Base-by-base conservation (phyloP, 2,113 vertebrate genomes). In the Cyprinus carpio region DNA sequence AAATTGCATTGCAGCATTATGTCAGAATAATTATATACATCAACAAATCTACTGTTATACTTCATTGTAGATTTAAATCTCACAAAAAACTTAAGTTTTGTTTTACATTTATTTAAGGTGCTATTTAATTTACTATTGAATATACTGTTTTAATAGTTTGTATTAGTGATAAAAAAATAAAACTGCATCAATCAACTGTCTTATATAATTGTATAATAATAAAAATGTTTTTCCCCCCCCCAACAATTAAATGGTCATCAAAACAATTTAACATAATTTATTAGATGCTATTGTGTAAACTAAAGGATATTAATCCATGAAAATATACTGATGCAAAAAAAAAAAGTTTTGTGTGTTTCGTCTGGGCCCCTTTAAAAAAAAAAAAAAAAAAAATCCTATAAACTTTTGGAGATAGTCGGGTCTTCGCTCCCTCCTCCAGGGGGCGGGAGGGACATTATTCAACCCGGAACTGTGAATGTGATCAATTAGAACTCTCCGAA, bases 381-480 rank as follows among this genome's bases (percentile, higher is more conserved):
- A 51, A 51, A 8, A 37, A 37, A 37, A 4, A 37, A 40, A 40
- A 40, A 40, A 15, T 84, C 60, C 84, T 43, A 81, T 67, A 37
- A 12, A 0, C 18, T 81, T 76, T 46, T 79, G 27, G 43, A 62
- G 56, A 20, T 46, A 18, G 46, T 62, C n/a, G 76, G 51, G 67
- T 71, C 81, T 69, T 11, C n/a, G 20, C 75, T 87, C 49, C 85
- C 60, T 87, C 89, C 87, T 87, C 75, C 60, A 93, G 93, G 89
- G 91, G 94, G 93, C 93, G 69, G 83, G 86, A 89, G 83, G 31
- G 85, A 85, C 88, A 90, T 84, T 77, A 83, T 88, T 92, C 80
- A 91, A 95, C 95, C 94, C 94, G 95, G 95, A 95, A 95, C 92
- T 93, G 86, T 81, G 90, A 85, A 82, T 84, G 72, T 29, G 77